Base-by-base conservation (phyloP, 1,140 invertebrate species). In the Papilio polytes region DNA sequence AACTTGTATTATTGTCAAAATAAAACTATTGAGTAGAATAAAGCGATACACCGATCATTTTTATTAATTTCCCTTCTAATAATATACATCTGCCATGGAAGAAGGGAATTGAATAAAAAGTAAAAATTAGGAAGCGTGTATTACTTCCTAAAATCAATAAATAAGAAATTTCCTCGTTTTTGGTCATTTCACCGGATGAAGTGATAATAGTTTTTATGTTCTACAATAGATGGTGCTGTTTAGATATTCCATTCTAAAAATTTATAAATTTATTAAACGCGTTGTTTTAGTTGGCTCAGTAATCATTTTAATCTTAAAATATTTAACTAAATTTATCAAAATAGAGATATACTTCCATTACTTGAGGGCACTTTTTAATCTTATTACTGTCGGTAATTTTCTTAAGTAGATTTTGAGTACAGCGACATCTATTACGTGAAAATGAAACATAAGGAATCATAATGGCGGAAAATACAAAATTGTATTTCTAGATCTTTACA, bases 71-170 rank as follows among this genome's bases (percentile, higher is more conserved):
- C 15, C 18, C 51, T 78, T n/a, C 22, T 59, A 31, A 56, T 56
- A 10, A 63, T 41, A 44, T 44, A 66, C 31, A 78, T 66, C 77
- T 78, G 3, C 44, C 77, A 63, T 44, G 18, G 59, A 63, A 59
- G 59, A 78, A 78, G 59, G 63, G 59, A 8, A 78, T 78, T 66
- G 77, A 36, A 66, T 78, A 66, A 44, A 78, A 78, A 36, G 77
- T 66, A 46, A 78, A 51, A 78, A 78, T 78, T 36, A 78, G 31
- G 48, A 56, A 56, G 53, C 41, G 51, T 41, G 74, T 10, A 31
- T 44, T 66, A 78, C 59, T 78, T 46, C 31, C 56, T 22, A 51
- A 78, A 78, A 78, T 78, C 77, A 78, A 78, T 78, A 78, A 78
- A 78, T 66, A 78, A 76, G 74, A 76, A 76, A 76, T 22, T 59